Evolutionary conservation across 2,797 vertebrate species (phyloP).

Genomic region (Cebuella pygmaea): DNA sequence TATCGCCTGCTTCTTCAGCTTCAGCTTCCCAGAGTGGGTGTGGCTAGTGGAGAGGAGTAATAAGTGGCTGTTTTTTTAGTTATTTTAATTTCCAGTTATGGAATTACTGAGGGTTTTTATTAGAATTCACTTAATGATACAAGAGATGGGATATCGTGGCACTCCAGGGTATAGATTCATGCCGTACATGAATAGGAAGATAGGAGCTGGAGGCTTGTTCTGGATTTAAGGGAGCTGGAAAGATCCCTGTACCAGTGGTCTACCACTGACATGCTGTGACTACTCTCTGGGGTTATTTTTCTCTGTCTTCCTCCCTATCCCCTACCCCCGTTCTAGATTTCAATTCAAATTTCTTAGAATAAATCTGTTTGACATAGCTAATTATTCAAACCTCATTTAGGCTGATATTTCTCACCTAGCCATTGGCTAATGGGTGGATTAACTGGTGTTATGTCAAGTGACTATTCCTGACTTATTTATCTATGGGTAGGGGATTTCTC

Average conservation of each 20-base stretch:
- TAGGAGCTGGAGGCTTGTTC: neutral
- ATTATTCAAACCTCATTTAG: constrained; percentile 4
- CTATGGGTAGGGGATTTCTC: neutral
- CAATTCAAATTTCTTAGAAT: neutral
- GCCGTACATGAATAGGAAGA: neutral
- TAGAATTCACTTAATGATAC: neutral
- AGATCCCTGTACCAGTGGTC: neutral
- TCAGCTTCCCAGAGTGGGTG: neutral
- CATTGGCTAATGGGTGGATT: neutral
- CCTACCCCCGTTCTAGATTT: neutral
- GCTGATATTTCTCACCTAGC: neutral
- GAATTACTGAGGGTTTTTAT: neutral
- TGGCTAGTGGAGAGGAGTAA: neutral
- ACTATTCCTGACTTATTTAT: neutral
- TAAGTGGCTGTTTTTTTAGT: constrained; percentile 10
- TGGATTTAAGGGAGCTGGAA: constrained; percentile 7
- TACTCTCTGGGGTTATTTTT: neutral
- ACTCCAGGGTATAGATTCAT: neutral
- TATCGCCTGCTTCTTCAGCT: neutral
- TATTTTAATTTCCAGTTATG: constrained; percentile 22
- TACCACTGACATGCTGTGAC: neutral
- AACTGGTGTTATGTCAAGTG: neutral
- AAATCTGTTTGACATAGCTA: constrained; percentile 33
- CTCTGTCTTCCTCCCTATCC: neutral
- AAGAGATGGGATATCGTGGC: neutral